A percentile compares a stretch with the other conserved stretches of the same genome.
Conservation (phyloP, 2,888 invertebrate species). For the Dione vanillae region DNA sequence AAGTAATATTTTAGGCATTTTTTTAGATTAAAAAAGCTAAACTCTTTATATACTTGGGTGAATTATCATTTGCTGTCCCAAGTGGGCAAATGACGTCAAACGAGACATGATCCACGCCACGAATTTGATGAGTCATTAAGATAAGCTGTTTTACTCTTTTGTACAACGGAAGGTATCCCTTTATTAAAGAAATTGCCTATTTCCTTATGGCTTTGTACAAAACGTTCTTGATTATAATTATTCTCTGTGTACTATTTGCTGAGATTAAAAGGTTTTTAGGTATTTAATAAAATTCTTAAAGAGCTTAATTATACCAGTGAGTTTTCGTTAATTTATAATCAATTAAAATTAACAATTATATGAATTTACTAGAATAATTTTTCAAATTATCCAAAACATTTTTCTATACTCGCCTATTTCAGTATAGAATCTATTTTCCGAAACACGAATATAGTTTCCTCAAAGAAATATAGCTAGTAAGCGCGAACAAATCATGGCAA, state of each 20-base stretch:
- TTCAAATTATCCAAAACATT: slow-evolving; percentile 1
- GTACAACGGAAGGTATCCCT: slow-evolving; percentile 38
- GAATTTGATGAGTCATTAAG: slow-evolving; percentile 43
- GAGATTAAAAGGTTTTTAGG: too few relatives aligned
- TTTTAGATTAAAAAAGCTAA: neutral
- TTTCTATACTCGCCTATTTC: slow-evolving; percentile 7
- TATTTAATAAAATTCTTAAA: too few relatives aligned
- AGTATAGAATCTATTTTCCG: slow-evolving; percentile 16
- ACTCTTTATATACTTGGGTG: neutral
- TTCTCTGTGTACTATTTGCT: slow-evolving; percentile 1
- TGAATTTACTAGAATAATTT: neutral
- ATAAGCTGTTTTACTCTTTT: slow-evolving; percentile 41
- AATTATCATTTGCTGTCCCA: neutral
- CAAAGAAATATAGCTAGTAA: slow-evolving; percentile 13
- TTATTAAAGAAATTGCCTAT: slow-evolving; percentile 34
- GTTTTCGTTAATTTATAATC: neutral
- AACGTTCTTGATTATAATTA: slow-evolving; percentile 25
- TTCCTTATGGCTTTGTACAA: slow-evolving; percentile 26
- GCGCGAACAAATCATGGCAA: slow-evolving; percentile 14
- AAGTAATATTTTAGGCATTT: neutral
- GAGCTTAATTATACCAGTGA: too few relatives aligned
- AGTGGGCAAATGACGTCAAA: slow-evolving; percentile 33
- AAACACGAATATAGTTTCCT: slow-evolving; percentile 15
- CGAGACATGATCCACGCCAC: slow-evolving; percentile 20
- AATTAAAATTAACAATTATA: neutral